phyloP scores from a whole-genome alignment of 2,113 vertebrate genomes.

The Notothenia coriiceps region DNA sequence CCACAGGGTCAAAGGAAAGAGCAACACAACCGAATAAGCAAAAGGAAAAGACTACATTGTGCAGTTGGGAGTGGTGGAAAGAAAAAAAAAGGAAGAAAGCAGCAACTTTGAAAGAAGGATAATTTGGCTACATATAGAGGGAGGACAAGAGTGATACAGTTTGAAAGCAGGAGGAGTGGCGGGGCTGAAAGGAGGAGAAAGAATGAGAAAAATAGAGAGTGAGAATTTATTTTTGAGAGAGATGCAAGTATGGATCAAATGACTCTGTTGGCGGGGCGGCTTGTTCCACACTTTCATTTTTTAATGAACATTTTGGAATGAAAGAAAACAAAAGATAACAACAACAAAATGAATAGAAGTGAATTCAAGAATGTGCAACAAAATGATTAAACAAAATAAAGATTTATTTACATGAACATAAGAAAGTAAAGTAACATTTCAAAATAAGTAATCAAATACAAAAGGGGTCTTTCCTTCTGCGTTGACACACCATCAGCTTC shows the following conservation, averaged over 20 bases:
- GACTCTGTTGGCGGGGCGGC: neutral
- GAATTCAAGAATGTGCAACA: too few relatives aligned
- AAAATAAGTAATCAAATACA: neutral
- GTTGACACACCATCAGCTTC: conserved; percentile 44
- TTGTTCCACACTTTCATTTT: conserved; percentile 30
- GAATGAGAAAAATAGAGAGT: neutral
- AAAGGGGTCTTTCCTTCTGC: conserved; percentile 35
- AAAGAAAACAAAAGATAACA: too few relatives aligned
- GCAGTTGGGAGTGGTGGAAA: neutral
- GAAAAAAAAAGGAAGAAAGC: neutral
- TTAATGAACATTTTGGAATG: too few relatives aligned
- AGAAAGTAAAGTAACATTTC: too few relatives aligned
- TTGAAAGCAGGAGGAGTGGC: neutral
- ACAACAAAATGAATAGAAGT: too few relatives aligned
- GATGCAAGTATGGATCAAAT: neutral
- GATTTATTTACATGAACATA: too few relatives aligned
- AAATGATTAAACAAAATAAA: too few relatives aligned
- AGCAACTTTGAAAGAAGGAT: neutral
- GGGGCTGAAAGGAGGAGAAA: neutral
- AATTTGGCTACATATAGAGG: too few relatives aligned
- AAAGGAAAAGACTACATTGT: neutral
- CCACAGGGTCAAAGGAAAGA: conserved; percentile 7
- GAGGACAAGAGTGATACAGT: too few relatives aligned
- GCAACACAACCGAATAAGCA: neutral
- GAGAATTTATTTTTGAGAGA: neutral